phyloP scores from a whole-genome alignment of 2,797 vertebrate genomes.

The Sebastes kiyomatsui region DNA sequence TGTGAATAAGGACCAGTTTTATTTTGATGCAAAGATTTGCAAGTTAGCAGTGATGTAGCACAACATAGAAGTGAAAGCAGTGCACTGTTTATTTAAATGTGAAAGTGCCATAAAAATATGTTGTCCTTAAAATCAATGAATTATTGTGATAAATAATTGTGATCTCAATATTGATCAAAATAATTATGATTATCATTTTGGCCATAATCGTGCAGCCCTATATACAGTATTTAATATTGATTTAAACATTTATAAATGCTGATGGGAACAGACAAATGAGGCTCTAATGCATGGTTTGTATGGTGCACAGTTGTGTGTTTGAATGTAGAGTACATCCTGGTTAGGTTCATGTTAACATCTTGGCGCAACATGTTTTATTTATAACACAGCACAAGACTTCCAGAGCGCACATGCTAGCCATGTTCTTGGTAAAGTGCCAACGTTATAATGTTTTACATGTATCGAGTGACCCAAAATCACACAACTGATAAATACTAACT shows the following conservation, averaged over 20 bases:
- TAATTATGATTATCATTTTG: no score
- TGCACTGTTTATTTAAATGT: no score
- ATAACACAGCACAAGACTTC: neutral
- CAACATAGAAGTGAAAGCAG: no score
- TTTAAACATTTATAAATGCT: neutral
- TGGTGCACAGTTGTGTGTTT: neutral
- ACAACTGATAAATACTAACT: conserved; percentile 60
- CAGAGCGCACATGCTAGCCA: neutral
- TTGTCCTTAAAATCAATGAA: no score
- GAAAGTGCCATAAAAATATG: no score
- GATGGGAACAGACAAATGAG: neutral
- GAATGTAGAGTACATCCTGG: neutral
- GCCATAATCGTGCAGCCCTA: neutral
- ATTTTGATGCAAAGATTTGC: no score
- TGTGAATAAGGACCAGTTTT: no score
- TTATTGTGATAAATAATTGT: no score
- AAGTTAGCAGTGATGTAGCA: no score
- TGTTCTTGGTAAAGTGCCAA: conserved; percentile 24
- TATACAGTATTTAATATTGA: neutral
- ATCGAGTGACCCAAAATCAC: conserved; percentile 51
- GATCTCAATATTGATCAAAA: neutral
- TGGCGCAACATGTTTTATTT: neutral
- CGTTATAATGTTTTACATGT: conserved; percentile 35
- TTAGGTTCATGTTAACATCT: neutral
- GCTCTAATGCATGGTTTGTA: neutral